Base-by-base conservation (phyloP, 2,113 vertebrate species). In the Candoia aspera region DNA sequence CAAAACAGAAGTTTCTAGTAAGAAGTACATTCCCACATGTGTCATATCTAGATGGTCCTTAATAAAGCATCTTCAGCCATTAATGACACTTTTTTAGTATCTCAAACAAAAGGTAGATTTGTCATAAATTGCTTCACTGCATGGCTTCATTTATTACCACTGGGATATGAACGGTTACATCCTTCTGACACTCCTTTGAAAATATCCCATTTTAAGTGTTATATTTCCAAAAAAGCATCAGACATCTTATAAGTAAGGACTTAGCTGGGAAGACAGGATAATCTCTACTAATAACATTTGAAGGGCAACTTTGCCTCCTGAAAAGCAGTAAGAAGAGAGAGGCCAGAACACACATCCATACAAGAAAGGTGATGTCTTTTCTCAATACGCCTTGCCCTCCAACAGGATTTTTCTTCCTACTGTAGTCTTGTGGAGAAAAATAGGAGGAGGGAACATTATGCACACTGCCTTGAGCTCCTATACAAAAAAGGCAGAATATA, bases 41-140 rank as follows among this genome's bases (percentile, higher is more conserved):
- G 88, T 90, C 94, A 55, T 94, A 92, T 91, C 79, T 95, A 92
- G 90, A 96, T 92, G 91, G 93, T 91, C n/a, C 93, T 93, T 93
- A 94, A 92, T 90, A 93, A 93, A 95, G 90, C 90, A 90, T 54
- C 58, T 68, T 92, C 93, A 90, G 90, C 94, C 90, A 92, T 64
- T 95, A 86, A 94, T 59, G 55, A 64, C 84, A 88, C 68, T 10
- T 93, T 93, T 88, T 0, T 37, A 93, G 59, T 90, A n/a, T 85
- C 95, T 91, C 0, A 0, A 86, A 94, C 86, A 92, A 94, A 88
- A 94, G 94, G 53, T 33, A 37, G 94, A 53, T 94, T 94, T 93
- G 94, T 91, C 90, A 95, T 95, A 95, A 88, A 84, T 1, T 0
- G 94, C 95, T 95, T 95, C 86, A 86, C 93, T 92, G 55, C 42